phyloP scores from a whole-genome alignment of 1,140 invertebrate genomes.

The Augochlora pura region DNA sequence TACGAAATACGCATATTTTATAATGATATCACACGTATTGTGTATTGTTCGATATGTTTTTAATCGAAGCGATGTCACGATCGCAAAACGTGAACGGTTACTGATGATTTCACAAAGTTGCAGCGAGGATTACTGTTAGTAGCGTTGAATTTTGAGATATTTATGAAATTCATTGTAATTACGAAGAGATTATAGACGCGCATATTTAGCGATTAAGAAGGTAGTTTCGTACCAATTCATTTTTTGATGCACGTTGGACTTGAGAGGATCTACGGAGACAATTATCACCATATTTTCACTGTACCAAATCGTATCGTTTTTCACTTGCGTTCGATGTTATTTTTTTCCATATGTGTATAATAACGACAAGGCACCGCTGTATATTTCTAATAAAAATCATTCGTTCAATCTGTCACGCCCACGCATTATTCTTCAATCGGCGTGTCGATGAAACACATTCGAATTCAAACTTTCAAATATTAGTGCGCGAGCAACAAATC shows the following conservation, averaged over 20 bases:
- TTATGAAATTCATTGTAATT: conserved; percentile 54
- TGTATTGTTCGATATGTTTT: conserved; percentile 9
- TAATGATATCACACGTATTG: background rate
- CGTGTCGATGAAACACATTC: no score
- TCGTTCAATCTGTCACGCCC: conserved; percentile 55
- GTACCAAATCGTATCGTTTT: conserved; percentile 29
- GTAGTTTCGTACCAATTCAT: conserved; percentile 26
- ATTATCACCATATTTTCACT: conserved; percentile 5
- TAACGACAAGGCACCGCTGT: conserved; percentile 64
- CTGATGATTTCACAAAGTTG: conserved; percentile 29
- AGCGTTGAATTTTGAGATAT: conserved; percentile 65
- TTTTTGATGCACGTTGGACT: background rate
- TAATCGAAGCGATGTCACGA: background rate
- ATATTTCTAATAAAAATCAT: conserved; percentile 74
- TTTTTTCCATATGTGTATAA: conserved; percentile 64
- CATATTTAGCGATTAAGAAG: conserved; percentile 11
- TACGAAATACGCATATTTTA: conserved; percentile 11
- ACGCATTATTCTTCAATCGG: background rate
- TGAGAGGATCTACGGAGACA: background rate
- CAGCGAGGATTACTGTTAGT: conserved; percentile 40
- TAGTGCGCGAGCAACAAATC: no score
- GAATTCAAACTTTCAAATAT: no score
- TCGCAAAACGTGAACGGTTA: conserved; percentile 22
- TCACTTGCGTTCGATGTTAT: conserved; percentile 44
- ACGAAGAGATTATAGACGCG: conserved; percentile 35